Base-by-base conservation (phyloP, 2,113 vertebrate genomes). In the Tragelaphus buxtoni region DNA sequence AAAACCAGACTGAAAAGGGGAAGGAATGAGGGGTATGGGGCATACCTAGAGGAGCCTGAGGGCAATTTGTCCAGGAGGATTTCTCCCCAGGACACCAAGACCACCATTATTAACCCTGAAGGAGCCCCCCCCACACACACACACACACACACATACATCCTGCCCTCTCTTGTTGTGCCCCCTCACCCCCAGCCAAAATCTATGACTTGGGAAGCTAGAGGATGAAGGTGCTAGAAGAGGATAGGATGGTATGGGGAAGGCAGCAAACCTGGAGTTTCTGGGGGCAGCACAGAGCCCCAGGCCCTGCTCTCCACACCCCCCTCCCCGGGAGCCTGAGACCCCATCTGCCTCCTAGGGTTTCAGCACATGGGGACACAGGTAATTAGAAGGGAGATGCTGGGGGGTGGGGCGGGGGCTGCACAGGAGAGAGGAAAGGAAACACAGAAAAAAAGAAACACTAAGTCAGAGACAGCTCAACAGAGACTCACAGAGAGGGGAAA, bases 161-260 rank as follows among this genome's bases (percentile, higher is more conserved):
- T 14, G 7, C 42, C n/a, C 42, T 74, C 69, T 39, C 39, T 11
- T 5, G 0, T 22, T 20, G n/a, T 0, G 18, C 45, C 9, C 6
- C 47, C 28, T 56, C 28, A 32, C 7, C 9, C 35, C 56, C 7
- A 18, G 30, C 13, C 61, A 18, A 65, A 58, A 32, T 47, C 56
- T 5, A 39, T 5, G 51, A 39, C 53, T 7, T n/a, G 17, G 39
- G 8, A 60, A 61, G 61, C 56, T 10, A 14, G 77, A 53, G 42
- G 47, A 83, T 1, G 47, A 53, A 39, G 65, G 88, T 26, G 24
- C 56, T 7, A 7, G 51, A 61, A 35, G 49, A 26, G 69, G n/a
- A 18, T 2, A 30, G 77, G 80, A 22, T n/a, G 32, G 61, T 35
- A 14, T 14, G 42, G 77, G 47, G 45, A 35, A 49, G 13, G 30